Conservation (phyloP, 1,140 invertebrate genomes). For the Megalopta genalis region DNA sequence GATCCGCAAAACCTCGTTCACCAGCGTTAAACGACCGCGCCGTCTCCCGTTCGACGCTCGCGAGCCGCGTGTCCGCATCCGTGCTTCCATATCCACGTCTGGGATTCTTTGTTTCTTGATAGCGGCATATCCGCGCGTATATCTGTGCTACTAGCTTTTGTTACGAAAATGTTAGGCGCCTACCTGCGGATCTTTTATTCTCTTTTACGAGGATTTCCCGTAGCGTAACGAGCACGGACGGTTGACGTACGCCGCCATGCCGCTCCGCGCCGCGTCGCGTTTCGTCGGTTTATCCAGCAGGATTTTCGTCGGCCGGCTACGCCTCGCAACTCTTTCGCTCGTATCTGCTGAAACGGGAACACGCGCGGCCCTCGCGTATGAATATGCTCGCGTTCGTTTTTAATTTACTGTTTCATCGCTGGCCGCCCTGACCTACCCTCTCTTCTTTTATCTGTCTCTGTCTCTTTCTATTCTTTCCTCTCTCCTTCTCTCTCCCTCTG, state of each 20-base stretch:
- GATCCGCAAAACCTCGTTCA: too few species aligned
- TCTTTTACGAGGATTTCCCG: constrained; percentile 3
- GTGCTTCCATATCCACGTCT: neutral
- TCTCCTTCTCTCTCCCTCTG: too few species aligned
- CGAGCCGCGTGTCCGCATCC: too few species aligned
- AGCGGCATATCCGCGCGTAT: constrained; percentile 16
- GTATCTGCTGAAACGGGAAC: constrained; percentile 13
- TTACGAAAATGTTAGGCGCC: constrained; percentile 46
- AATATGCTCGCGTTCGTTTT: constrained; percentile 14
- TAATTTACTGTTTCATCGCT: constrained; percentile 27
- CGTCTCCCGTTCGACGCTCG: neutral
- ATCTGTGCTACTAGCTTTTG: constrained; percentile 43
- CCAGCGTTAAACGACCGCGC: too few species aligned
- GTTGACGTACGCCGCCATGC: constrained; percentile 12
- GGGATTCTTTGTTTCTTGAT: constrained; percentile 44
- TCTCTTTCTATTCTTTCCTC: neutral
- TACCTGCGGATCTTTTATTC: constrained; percentile 48
- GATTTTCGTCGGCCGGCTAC: constrained; percentile 35
- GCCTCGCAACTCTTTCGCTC: neutral
- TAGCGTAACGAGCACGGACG: constrained; percentile 14
- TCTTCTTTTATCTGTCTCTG: too few species aligned
- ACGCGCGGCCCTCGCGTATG: neutral
- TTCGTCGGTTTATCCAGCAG: constrained; percentile 29
- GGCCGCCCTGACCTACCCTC: neutral
- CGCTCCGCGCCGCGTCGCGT: too few species aligned